Evolutionary conservation across 2,888 invertebrate species (phyloP).

Genomic region (Erynnis tages): DNA sequence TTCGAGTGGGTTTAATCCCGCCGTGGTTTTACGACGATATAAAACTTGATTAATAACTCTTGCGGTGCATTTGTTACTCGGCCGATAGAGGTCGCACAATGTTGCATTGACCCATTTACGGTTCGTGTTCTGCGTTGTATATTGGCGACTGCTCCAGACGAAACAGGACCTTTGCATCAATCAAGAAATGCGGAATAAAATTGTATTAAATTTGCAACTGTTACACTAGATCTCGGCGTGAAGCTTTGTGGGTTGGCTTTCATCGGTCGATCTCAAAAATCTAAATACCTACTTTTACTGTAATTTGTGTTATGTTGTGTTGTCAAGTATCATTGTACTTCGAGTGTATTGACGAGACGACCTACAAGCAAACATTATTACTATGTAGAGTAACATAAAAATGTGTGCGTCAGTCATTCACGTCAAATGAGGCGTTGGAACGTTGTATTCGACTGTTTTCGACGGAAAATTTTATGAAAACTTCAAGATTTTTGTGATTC

Average conservation of each 20-base stretch:
- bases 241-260: conserved; percentile 11
- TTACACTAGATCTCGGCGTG: conserved; percentile 5
- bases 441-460: conserved; percentile 41
- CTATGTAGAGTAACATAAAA: too few relatives aligned
- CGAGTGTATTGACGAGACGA: not conserved
- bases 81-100: conserved; percentile 61
- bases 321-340: conserved; percentile 2
- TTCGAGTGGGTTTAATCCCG: conserved; percentile 72
- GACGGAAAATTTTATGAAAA: conserved; percentile 36
- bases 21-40: conserved; percentile 72
- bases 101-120: conserved; percentile 73
- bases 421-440: conserved; percentile 32
- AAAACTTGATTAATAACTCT: conserved; percentile 75
- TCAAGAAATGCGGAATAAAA: conserved; percentile 27
- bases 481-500: conserved; percentile 32
- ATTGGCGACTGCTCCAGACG: conserved; percentile 70
- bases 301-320: not conserved
- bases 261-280: not conserved
- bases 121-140: conserved; percentile 51
- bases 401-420: conserved; percentile 34
- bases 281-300: too few relatives aligned
- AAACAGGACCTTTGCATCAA: conserved; percentile 52
- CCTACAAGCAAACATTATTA: too few relatives aligned
- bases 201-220: conserved; percentile 16
- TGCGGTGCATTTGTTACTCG: conserved; percentile 48